Conservation (phyloP, 2,797 vertebrate species). For the Sternotherus odoratus region DNA sequence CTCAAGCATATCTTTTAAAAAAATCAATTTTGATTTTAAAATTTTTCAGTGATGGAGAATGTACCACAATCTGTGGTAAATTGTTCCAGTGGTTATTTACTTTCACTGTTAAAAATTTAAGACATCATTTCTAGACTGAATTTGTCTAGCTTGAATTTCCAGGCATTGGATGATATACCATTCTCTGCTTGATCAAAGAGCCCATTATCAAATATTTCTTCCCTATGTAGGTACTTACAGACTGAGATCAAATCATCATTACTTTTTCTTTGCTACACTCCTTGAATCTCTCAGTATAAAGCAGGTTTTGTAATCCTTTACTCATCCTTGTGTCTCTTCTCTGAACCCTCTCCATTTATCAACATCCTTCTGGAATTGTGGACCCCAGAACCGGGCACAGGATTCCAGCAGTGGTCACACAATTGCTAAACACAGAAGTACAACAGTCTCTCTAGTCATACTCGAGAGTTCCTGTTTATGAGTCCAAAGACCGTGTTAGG, state of each 20-base stretch:
- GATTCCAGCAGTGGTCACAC: neutral
- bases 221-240: neutral
- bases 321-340: neutral
- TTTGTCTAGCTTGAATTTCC: neutral
- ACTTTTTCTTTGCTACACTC: neutral
- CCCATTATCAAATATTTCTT: neutral
- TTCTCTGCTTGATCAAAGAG: neutral
- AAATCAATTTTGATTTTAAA: neutral
- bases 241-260: neutral
- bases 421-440: neutral
- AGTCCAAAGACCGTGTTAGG: neutral
- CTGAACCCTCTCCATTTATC: neutral
- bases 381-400: neutral
- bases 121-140: neutral
- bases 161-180: neutral
- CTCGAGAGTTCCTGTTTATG: neutral
- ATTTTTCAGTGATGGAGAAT: neutral
- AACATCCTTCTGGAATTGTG: neutral
- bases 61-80: neutral
- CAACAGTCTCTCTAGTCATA: neutral
- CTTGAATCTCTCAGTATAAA: neutral
- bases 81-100: neutral
- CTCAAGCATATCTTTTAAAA: neutral
- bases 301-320: neutral
- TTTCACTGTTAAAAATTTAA: neutral